Percentiles rank a stretch among this genome's conserved stretches.
phyloP scores from a whole-genome alignment of 2,113 vertebrate species.

The Atlantisia rogersi region DNA sequence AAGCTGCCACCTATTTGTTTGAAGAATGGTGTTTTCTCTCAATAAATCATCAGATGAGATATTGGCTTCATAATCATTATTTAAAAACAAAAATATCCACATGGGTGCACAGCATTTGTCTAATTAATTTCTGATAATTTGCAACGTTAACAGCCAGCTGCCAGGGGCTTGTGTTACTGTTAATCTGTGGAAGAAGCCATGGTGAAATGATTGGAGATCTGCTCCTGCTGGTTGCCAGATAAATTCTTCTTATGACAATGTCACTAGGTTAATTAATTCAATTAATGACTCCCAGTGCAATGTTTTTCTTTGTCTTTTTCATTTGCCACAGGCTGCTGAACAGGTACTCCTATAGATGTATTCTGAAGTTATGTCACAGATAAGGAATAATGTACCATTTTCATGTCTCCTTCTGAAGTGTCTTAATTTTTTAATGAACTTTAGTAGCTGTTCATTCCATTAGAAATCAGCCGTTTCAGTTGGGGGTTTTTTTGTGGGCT shows the following conservation, averaged over 20 bases:
- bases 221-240: slow-evolving; percentile 70
- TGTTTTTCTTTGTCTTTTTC: slow-evolving; percentile 62
- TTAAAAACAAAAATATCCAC: slow-evolving; percentile 61
- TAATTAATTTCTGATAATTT: slow-evolving; percentile 71
- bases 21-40: background rate
- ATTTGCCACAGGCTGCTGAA: slow-evolving; percentile 65
- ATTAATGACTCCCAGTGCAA: slow-evolving; percentile 57
- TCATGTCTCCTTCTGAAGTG: background rate
- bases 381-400: background rate
- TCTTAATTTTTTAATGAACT: background rate
- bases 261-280: slow-evolving; percentile 73
- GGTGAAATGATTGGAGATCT: slow-evolving; percentile 47
- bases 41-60: slow-evolving; percentile 19
- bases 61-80: slow-evolving; percentile 51
- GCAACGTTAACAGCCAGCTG: slow-evolving; percentile 45
- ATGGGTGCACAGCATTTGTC: slow-evolving; percentile 52
- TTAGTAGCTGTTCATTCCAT: background rate
- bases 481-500: no score
- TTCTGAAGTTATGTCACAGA: slow-evolving; percentile 12
- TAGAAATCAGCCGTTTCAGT: background rate
- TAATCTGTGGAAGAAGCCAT: slow-evolving; percentile 51
- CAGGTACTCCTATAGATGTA: slow-evolving; percentile 25
- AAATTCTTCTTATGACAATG: slow-evolving; percentile 68
- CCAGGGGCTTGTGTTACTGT: slow-evolving; percentile 4
- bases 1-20: background rate